Evolutionary conservation across 2,888 invertebrate species (phyloP).

Genomic region (Dione juno): DNA sequence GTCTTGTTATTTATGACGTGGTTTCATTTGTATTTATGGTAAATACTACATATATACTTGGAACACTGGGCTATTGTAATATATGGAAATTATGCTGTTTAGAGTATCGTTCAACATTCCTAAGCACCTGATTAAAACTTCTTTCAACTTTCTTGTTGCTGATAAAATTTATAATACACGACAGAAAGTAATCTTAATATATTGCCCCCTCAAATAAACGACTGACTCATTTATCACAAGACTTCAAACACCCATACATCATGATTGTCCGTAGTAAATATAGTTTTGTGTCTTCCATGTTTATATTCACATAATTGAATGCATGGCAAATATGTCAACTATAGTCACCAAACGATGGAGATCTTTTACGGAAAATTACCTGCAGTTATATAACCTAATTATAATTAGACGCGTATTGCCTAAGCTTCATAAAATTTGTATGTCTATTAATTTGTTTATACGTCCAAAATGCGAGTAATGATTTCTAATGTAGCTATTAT

Average conservation of each 20-base stretch:
- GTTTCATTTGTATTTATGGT: constrained; percentile 1
- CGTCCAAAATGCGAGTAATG: too few species aligned
- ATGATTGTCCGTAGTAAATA: constrained; percentile 50
- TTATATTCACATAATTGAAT: constrained; percentile 48
- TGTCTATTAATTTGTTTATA: too few species aligned
- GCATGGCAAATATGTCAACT: constrained; percentile 40
- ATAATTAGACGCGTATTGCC: not conserved
- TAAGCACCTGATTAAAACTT: constrained; percentile 10
- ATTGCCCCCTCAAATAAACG: not conserved
- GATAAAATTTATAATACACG: constrained; percentile 7
- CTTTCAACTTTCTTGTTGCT: constrained; percentile 9
- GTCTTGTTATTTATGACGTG: not conserved
- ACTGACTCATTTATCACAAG: constrained; percentile 32
- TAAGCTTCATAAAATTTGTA: not conserved
- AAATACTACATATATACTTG: not conserved
- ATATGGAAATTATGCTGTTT: constrained; percentile 16
- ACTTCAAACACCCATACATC: constrained; percentile 58
- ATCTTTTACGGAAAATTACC: constrained; percentile 19
- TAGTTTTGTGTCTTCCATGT: constrained; percentile 49
- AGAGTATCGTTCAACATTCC: constrained; percentile 17
- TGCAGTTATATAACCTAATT: not conserved
- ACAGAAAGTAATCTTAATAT: constrained; percentile 17
- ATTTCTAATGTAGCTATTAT: too few species aligned
- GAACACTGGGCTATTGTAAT: constrained; percentile 1
- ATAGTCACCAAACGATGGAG: constrained; percentile 27